Conservation (phyloP, 2,113 vertebrate species). For the Daboia siamensis region DNA sequence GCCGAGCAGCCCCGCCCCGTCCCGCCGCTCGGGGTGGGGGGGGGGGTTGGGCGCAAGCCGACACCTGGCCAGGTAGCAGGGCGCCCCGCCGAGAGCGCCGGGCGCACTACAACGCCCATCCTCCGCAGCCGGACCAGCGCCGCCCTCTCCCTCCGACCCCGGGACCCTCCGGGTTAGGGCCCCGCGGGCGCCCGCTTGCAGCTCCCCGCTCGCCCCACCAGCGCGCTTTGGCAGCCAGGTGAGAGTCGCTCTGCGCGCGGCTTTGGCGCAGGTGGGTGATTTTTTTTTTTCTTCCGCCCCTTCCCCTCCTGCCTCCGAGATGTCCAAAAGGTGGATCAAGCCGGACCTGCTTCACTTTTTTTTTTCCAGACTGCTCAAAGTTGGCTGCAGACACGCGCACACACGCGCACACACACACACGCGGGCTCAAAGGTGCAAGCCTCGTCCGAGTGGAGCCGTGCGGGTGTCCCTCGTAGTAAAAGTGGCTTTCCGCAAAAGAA, state of each 20-base stretch:
- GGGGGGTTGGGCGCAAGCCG: slow-evolving; percentile 20
- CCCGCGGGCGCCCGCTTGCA: neutral
- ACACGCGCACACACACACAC: too few relatives aligned
- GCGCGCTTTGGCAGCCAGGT: neutral
- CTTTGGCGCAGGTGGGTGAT: too few relatives aligned
- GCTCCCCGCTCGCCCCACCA: too few relatives aligned
- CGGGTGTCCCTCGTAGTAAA: neutral
- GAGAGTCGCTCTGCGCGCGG: too few relatives aligned
- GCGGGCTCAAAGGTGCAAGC: too few relatives aligned
- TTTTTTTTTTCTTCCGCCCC: too few relatives aligned
- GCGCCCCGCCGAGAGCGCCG: neutral
- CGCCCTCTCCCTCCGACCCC: neutral
- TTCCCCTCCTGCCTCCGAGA: neutral
- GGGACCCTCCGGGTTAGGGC: neutral
- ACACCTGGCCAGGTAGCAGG: slow-evolving; percentile 34
- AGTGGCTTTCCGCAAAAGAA: neutral
- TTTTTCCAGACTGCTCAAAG: neutral
- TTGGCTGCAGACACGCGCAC: neutral
- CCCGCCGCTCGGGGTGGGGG: neutral
- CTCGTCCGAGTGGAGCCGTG: neutral
- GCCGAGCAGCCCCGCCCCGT: slow-evolving; percentile 18
- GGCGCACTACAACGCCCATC: neutral
- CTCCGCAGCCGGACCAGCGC: neutral
- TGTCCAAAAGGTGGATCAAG: neutral
- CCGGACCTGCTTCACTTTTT: neutral